phyloP scores from a whole-genome alignment of 2,113 vertebrate genomes.

The Podocnemis expansa region DNA sequence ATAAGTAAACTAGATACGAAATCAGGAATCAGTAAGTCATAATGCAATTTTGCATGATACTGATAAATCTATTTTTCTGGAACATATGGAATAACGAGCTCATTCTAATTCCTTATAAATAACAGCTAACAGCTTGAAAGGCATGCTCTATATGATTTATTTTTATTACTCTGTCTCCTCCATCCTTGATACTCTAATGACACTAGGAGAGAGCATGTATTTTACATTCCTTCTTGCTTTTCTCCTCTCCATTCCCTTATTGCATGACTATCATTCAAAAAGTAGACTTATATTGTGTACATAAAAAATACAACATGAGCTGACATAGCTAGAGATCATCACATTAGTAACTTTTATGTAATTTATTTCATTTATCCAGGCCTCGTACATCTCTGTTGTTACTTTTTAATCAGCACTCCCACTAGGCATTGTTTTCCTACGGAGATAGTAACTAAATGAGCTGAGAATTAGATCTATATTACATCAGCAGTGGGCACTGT shows the following conservation, averaged over 20 bases:
- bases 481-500: conserved; percentile 59
- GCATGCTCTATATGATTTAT: conserved; percentile 3
- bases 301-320: conserved; percentile 44
- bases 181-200: conserved; percentile 11
- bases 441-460: conserved; percentile 69
- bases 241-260: neutral
- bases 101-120: conserved; percentile 69
- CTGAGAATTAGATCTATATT: conserved; percentile 70
- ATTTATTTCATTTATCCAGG: conserved; percentile 56
- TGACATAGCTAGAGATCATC: conserved; percentile 44
- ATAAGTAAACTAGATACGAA: conserved; percentile 60
- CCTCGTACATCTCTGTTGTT: conserved; percentile 44
- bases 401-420: conserved; percentile 75
- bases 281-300: conserved; percentile 1
- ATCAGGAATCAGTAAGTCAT: conserved; percentile 52
- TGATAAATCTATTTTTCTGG: conserved; percentile 47
- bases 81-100: conserved; percentile 54
- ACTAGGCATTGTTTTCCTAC: conserved; percentile 63
- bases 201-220: neutral
- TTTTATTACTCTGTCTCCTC: conserved; percentile 47
- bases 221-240: conserved; percentile 3
- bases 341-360: conserved; percentile 39
- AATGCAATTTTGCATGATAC: conserved; percentile 36
- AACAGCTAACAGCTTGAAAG: conserved; percentile 63
- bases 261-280: neutral